Evolutionary conservation across 2,888 invertebrate species (phyloP), one percentile per base, ranked within the genome.

Genomic region (Acleris sparsana): DNA sequence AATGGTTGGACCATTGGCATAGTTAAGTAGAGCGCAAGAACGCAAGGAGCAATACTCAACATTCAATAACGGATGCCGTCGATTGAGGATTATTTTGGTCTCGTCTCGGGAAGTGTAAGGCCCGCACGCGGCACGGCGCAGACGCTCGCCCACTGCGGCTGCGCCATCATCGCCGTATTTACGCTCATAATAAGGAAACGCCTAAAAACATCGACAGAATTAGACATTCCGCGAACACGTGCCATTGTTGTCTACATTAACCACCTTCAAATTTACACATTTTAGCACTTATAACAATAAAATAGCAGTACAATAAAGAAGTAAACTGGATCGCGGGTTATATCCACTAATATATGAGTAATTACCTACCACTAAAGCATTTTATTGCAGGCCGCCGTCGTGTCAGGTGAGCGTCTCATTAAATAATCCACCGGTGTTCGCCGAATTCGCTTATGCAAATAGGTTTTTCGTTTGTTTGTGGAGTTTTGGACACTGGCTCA

Each of bases 31-130:
- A 59, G 60, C 55, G 60, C 52, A 43, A 29, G 49, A 63, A 60
- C 46, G 59, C 63, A 44, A 25, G 62, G 75, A 74, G 73, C 73
- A 70, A 80, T 78, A 80, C 78, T 82, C 77, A 72, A 72, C 72
- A 81, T 82, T 85, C 85, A 85, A 83, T 84, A 85, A 80, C 87
- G 89, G 87, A 89, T 85, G 83, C 88, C 76, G 86, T 80, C 83
- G 86, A 89, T 89, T 88, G 87, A 85, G 79, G 83, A 85, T 82
- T 91, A 91, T 92, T 92, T 92, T 78, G 83, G 89, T 86, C 89
- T 83, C 87, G 87, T 83, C n/a, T n/a, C 87, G 87, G 86, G 82
- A 88, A 88, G 85, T 80, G 83, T 87, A 86, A 86, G 87, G 84
- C 75, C 73, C 80, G 72, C 70, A 69, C 62, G 13, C 53, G 57